Evolutionary conservation across 2,113 vertebrate species (phyloP).

Genomic region (Hoplias malabaricus): DNA sequence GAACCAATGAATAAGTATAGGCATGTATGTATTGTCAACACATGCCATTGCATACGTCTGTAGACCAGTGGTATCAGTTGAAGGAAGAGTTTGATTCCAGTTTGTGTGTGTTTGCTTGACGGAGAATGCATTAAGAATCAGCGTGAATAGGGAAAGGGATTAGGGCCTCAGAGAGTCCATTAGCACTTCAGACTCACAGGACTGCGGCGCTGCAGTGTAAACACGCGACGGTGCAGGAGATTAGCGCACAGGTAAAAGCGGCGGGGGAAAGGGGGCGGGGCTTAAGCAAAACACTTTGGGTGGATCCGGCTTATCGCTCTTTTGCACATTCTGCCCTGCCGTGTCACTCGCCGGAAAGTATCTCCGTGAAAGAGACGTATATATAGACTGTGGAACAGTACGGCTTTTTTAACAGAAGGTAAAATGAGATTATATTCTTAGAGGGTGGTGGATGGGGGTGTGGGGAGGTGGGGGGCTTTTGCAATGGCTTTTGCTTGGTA

Average conservation of each 20-base stretch:
- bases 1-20: too few species aligned
- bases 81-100: background rate
- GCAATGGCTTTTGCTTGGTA: background rate
- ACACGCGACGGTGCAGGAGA: constrained; percentile 33
- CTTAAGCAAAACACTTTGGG: background rate
- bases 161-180: constrained; percentile 42
- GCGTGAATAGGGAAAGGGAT: constrained; percentile 39
- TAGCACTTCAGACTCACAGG: constrained; percentile 48
- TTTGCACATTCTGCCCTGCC: constrained; percentile 10
- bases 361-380: background rate
- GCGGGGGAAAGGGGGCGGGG: background rate
- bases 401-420: background rate
- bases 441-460: background rate
- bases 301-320: constrained; percentile 25
- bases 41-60: too few species aligned
- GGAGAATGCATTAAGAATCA: constrained; percentile 43
- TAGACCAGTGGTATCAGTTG: background rate
- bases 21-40: too few species aligned
- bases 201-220: constrained; percentile 24
- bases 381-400: background rate
- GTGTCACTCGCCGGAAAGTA: background rate
- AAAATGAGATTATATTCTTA: constrained; percentile 3
- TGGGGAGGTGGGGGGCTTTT: background rate
- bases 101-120: constrained; percentile 1
- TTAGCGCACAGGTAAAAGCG: constrained; percentile 24